phyloP scores from a whole-genome alignment of 2,888 invertebrate genomes.

The Cepaea hortensis region DNA sequence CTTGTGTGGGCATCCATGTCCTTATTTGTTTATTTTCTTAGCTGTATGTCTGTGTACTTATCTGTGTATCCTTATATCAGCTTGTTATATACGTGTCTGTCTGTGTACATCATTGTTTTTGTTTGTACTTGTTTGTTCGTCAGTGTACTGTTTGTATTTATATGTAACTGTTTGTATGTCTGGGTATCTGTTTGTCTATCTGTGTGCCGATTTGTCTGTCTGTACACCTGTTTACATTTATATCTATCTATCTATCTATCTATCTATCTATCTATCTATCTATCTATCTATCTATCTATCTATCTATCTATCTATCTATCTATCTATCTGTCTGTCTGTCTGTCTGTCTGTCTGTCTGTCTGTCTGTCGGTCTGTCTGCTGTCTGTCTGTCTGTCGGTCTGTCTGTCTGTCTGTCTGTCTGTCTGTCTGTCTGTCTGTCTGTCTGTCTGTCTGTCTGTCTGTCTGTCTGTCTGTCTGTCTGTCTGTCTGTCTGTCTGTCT shows the following conservation, averaged over 20 bases:
- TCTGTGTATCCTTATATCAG: too few species aligned
- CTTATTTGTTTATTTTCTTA: neutral
- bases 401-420: neutral
- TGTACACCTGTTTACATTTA: neutral
- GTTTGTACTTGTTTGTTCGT: neutral
- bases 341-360: conserved; percentile 2
- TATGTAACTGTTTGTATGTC: too few species aligned
- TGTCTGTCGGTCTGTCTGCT: too few species aligned
- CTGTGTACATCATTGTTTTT: too few species aligned
- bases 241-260: conserved; percentile 18
- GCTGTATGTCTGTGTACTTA: too few species aligned
- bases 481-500: too few species aligned
- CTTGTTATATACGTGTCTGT: too few species aligned
- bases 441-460: neutral
- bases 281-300: conserved; percentile 13
- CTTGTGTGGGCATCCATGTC: too few species aligned
- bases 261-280: conserved; percentile 18
- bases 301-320: conserved; percentile 6
- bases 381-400: too few species aligned
- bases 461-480: neutral
- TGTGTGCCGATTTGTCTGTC: neutral
- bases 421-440: conserved; percentile 12
- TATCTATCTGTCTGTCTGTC: neutral
- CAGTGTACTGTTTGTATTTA: neutral
- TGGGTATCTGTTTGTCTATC: too few species aligned